These are phyloP conservation scores for Eriocheir sinensis DNA, from an alignment of 1,140 invertebrate species.

Conservation along the genomic window DNA sequence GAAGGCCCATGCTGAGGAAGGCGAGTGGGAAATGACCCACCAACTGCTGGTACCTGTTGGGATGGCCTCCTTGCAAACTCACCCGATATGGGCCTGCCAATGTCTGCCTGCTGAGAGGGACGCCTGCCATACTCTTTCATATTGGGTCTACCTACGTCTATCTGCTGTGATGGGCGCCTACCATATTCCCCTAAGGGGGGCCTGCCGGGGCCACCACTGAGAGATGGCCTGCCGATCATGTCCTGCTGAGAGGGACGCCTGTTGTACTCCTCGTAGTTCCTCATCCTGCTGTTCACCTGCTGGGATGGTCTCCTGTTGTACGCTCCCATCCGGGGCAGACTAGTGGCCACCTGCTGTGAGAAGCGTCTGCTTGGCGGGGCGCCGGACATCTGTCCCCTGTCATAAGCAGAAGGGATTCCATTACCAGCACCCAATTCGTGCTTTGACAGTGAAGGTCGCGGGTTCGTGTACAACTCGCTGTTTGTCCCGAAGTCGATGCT, in stretches of 20 bases:
- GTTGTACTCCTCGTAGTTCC: neutral
- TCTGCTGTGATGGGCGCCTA: neutral
- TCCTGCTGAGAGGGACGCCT: neutral
- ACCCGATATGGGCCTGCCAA: neutral
- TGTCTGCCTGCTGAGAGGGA: neutral
- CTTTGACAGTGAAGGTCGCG: too few relatives aligned
- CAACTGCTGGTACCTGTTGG: neutral
- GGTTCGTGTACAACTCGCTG: neutral
- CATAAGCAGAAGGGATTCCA: too few relatives aligned
- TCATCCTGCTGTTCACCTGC: neutral
- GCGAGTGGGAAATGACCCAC: neutral
- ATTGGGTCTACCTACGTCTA: neutral
- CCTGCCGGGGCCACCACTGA: neutral
- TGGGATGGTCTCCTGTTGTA: neutral
- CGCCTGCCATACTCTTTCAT: neutral
- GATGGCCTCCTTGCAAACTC: neutral
- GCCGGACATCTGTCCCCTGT: neutral
- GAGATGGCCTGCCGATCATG: neutral
- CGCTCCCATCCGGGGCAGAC: neutral
- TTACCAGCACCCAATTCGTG: too few relatives aligned
- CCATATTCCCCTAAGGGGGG: neutral
- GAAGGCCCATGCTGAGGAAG: neutral
- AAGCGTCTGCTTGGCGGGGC: neutral
- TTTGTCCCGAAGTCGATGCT: neutral
- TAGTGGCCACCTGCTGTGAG: neutral